Base-by-base conservation (phyloP, 1,140 invertebrate genomes). In the Wiebesia pumilae region DNA sequence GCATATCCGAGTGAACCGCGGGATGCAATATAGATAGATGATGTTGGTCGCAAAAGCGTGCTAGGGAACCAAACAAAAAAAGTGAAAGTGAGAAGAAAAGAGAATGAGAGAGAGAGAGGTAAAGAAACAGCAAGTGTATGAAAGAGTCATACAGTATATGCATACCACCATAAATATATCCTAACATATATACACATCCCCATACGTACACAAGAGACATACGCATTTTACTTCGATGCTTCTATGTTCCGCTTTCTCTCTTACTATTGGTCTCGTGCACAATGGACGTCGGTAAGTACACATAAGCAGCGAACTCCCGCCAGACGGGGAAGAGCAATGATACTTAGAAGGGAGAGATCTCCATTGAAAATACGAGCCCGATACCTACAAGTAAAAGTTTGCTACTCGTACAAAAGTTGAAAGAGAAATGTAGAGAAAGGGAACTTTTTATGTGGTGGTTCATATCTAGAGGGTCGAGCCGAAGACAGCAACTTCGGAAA, bases 401-500 rank as follows among this genome's bases (percentile, higher is more conserved):
- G 30, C 43, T 43, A 21, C n/a, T 62, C 47, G 51, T n/a, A 47
- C 10, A 54, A 0, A 24, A 75, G 71, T 75, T 75, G 40, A 75
- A 43, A 43, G 71, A 12, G 21, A 73, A 19, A 10, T 4, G 35
- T 0, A 33, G 33, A 33, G 30, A 7, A 16, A 83, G 83, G 90
- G 88, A 90, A 89, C 89, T 88, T 90, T 90, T 89, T 90, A 87
- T 86, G 82, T 38, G 75, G 24, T 9, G 43, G 19, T 16, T 40
- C 73, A 77, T 40, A 79, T 80, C 21, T 30, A 54, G 82, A 84
- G 85, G 83, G 85, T 89, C 85, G 88, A 85, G 86, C 86, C 88
- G 84, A 71, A 73, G 69, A 35, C 35, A 4, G 40, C 78, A 82
- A 19, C 62, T 35, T 58, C 51, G 77, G 24, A 58, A 80, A 80